phyloP scores from a whole-genome alignment of 2,797 vertebrate species.

The Trematomus bernacchii region DNA sequence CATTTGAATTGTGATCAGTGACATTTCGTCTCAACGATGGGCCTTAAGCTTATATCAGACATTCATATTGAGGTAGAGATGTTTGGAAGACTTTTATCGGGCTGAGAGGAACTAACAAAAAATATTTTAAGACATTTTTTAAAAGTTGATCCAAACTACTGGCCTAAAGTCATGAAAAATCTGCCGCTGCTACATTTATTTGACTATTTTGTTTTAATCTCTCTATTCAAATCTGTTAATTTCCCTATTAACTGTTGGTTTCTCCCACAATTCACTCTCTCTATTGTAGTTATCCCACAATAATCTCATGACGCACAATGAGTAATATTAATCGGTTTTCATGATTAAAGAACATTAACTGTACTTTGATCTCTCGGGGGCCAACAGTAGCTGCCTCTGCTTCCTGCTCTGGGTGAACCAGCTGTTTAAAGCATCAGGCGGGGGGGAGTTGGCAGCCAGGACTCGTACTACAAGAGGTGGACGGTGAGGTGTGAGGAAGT shows the following conservation, averaged over 20 bases:
- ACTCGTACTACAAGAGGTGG: constrained; percentile 56
- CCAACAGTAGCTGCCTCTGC: constrained; percentile 56
- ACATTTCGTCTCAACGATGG: background rate
- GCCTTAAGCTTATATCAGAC: background rate
- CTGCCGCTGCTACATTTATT: background rate
- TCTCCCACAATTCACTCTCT: no score
- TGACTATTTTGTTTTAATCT: background rate
- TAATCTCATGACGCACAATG: constrained; percentile 36
- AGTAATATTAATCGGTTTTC: constrained; percentile 19
- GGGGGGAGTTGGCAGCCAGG: constrained; percentile 69
- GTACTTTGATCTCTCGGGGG: constrained; percentile 58
- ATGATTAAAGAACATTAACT: constrained; percentile 50
- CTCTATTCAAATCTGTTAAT: background rate
- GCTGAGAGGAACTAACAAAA: background rate
- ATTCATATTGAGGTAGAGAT: background rate
- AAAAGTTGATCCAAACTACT: background rate
- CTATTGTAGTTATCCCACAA: constrained; percentile 41
- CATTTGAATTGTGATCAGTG: background rate
- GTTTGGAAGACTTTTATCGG: background rate
- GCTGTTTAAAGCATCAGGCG: constrained; percentile 78
- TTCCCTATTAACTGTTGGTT: background rate
- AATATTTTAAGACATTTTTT: background rate
- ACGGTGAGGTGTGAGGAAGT: constrained; percentile 65
- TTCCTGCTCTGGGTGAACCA: constrained; percentile 65
- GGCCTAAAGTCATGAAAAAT: background rate